Percentiles rank a stretch among this genome's conserved stretches.
phyloP scores from a whole-genome alignment of 2,113 vertebrate species.

The Chloroceryle aenea region DNA sequence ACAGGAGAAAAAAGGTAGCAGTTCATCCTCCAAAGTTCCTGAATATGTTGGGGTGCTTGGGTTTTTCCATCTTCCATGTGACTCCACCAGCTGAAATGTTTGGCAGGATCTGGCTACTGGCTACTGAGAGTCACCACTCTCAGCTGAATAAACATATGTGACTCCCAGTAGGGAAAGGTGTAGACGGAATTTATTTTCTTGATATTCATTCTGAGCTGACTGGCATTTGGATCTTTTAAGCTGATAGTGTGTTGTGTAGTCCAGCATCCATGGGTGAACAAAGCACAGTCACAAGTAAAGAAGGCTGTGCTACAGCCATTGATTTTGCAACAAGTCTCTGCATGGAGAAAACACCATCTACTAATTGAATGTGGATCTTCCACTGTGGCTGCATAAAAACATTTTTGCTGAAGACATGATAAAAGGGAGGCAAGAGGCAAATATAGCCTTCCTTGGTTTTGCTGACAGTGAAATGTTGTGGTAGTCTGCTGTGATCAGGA shows the following conservation, averaged over 20 bases:
- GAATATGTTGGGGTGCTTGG: not conserved
- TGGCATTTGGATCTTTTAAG: not conserved
- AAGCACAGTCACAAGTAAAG: not conserved
- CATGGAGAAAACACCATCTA: not conserved
- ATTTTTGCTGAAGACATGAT: not conserved
- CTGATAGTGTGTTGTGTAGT: rapidly evolving
- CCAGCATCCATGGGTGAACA: not conserved
- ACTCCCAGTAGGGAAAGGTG: not conserved
- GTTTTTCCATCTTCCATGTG: not conserved
- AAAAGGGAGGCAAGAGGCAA: not conserved
- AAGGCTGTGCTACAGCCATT: not conserved
- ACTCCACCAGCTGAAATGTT: not conserved
- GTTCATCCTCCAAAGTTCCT: not conserved
- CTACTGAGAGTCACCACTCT: not conserved
- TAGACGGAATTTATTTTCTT: not conserved
- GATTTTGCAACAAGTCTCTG: not conserved
- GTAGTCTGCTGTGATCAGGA: not conserved
- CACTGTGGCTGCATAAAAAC: not conserved
- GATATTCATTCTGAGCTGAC: not conserved
- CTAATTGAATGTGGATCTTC: not conserved
- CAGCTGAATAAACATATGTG: not conserved
- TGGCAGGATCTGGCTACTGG: not conserved
- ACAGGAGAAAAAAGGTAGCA: not conserved
- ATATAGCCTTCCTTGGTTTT: not conserved
- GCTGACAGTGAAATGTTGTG: not conserved